Evolutionary conservation across 2,113 vertebrate genomes (phyloP).

Genomic region (Columba livia): DNA sequence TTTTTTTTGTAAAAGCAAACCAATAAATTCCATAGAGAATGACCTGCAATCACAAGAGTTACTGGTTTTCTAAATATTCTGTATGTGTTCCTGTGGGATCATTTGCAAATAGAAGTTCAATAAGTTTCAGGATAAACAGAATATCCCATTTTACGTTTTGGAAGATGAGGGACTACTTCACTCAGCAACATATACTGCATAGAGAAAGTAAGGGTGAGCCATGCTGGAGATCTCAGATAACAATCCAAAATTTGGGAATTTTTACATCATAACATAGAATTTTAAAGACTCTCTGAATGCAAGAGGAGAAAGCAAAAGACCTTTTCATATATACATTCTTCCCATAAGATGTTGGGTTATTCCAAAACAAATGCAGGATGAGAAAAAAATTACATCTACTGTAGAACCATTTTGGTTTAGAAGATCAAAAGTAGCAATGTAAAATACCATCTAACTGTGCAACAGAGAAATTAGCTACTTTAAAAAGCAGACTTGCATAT

Average conservation of each 20-base stretch:
- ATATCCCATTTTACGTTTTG: background rate
- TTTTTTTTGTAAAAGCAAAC: background rate
- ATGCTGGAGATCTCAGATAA: background rate
- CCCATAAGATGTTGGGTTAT: background rate
- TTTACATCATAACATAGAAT: background rate
- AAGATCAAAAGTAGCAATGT: background rate
- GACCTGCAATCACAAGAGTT: background rate
- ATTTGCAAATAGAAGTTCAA: background rate
- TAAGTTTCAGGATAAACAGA: background rate
- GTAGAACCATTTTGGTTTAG: background rate
- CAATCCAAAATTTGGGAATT: background rate
- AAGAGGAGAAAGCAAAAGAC: background rate
- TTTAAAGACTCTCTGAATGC: background rate
- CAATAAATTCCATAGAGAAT: background rate
- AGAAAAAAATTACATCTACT: background rate
- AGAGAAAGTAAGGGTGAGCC: background rate
- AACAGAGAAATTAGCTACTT: background rate
- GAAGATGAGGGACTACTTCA: background rate
- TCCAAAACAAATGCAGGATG: background rate
- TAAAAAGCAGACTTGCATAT: background rate
- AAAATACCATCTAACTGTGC: background rate
- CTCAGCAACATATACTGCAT: background rate
- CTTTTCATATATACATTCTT: background rate
- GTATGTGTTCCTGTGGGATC: accelerated
- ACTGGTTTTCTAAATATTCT: background rate